phyloP scores from a whole-genome alignment of 2,797 vertebrate species.

The Eremophila alpestris region DNA sequence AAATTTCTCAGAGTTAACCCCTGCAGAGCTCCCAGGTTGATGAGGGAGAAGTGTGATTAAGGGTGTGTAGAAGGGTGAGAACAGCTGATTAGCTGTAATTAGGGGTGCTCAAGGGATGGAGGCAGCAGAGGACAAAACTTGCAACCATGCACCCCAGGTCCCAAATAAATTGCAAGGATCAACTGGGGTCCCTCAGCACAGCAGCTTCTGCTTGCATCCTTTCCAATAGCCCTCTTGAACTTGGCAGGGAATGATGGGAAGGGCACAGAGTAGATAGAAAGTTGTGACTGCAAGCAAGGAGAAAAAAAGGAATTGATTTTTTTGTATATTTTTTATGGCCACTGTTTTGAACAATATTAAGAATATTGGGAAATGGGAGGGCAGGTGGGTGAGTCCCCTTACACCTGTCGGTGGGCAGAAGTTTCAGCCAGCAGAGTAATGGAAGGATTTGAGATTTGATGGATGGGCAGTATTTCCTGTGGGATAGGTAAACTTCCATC shows the following conservation, averaged over 20 bases:
- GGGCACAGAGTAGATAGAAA: too few relatives aligned
- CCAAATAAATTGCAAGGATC: not conserved
- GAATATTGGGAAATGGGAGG: not conserved
- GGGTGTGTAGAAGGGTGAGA: not conserved
- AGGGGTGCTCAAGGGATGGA: not conserved
- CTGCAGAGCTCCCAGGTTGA: constrained; percentile 29
- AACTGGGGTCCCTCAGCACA: not conserved
- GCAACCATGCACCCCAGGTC: not conserved
- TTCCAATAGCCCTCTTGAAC: not conserved
- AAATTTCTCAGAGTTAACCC: constrained; percentile 42
- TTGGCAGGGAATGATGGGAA: not conserved
- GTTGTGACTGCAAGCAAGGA: not conserved
- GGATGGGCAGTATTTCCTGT: not conserved
- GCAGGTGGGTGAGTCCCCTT: not conserved
- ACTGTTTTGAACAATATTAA: not conserved
- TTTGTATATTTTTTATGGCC: not conserved
- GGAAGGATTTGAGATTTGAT: not conserved
- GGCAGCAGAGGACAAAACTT: not conserved
- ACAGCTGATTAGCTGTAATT: not conserved
- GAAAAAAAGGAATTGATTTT: not conserved
- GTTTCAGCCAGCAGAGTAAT: not conserved
- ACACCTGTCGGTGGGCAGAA: not conserved
- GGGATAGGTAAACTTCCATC: not conserved
- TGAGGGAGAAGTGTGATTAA: constrained; percentile 22
- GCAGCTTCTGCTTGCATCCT: not conserved